Evolutionary conservation across 2,113 vertebrate species (phyloP).

Genomic region (Conger conger): DNA sequence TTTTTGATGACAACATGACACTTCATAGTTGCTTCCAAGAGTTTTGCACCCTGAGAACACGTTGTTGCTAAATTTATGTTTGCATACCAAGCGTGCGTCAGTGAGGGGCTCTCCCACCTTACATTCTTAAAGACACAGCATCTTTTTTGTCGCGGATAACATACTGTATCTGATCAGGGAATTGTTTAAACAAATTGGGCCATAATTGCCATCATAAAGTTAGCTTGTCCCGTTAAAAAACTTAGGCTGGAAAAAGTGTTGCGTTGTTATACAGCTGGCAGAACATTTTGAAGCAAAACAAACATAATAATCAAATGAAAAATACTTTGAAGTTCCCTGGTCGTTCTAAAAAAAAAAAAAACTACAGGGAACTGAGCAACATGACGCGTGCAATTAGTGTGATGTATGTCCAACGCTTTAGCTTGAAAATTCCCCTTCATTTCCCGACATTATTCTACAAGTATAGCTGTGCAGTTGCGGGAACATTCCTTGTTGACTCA

Average conservation of each 20-base stretch:
- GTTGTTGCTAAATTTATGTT: slow-evolving; percentile 75
- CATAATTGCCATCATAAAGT: background rate
- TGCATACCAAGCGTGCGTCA: slow-evolving; percentile 67
- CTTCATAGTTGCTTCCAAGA: slow-evolving; percentile 55
- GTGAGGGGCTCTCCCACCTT: slow-evolving; percentile 68
- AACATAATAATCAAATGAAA: background rate
- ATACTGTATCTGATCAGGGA: background rate
- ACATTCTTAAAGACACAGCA: slow-evolving; percentile 73
- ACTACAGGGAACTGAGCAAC: slow-evolving; percentile 1
- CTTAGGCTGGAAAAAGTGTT: too few species aligned
- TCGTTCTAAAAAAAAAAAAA: background rate
- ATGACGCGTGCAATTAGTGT: slow-evolving; percentile 1
- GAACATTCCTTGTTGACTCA: slow-evolving; percentile 14
- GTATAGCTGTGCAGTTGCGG: slow-evolving; percentile 10
- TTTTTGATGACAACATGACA: slow-evolving; percentile 55
- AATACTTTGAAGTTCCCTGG: background rate
- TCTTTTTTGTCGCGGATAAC: slow-evolving; percentile 16
- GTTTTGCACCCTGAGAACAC: slow-evolving; percentile 64
- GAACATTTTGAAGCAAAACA: background rate
- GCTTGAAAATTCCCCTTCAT: slow-evolving; percentile 28
- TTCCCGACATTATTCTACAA: slow-evolving; percentile 19
- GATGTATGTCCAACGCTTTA: slow-evolving; percentile 22
- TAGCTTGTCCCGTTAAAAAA: background rate
- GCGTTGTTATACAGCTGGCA: background rate
- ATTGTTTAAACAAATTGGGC: background rate